These are phyloP conservation scores for Diachasma alloeum DNA, from an alignment of 1,140 invertebrate genomes.

Conservation along the genomic window DNA sequence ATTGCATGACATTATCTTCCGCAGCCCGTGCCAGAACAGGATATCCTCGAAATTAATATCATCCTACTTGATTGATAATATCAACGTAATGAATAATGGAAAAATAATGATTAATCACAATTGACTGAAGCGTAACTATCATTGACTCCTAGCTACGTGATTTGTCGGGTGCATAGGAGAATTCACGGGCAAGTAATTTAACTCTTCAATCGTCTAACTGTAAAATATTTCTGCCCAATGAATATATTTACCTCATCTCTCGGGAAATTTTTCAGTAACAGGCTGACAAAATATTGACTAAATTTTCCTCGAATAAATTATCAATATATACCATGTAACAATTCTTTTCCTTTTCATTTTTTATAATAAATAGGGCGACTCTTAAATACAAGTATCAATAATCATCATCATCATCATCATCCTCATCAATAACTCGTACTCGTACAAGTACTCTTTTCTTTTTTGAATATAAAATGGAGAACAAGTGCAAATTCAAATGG, in stretches of 20 bases:
- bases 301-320: conserved; percentile 14
- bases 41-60: neutral
- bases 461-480: conserved; percentile 14
- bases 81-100: neutral
- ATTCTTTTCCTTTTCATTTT: neutral
- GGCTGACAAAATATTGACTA: conserved; percentile 20
- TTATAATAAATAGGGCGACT: neutral
- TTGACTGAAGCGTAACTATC: conserved; percentile 14
- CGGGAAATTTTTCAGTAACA: neutral
- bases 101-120: conserved; percentile 5
- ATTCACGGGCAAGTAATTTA: neutral
- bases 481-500: conserved; percentile 20
- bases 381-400: neutral
- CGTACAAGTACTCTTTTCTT: conserved; percentile 5
- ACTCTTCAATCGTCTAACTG: neutral
- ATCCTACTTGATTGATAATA: neutral
- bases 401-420: neutral
- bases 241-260: neutral
- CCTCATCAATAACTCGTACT: neutral
- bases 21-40: conserved; percentile 6
- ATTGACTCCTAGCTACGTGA: conserved; percentile 13
- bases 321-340: conserved; percentile 17
- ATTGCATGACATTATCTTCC: neutral
- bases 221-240: neutral
- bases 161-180: conserved; percentile 21